A percentile compares a stretch with the other conserved stretches of the same genome.
These are phyloP conservation scores for Potamarius usumacintae DNA, from an alignment of 2,113 vertebrate species.

Conservation along the genomic window DNA sequence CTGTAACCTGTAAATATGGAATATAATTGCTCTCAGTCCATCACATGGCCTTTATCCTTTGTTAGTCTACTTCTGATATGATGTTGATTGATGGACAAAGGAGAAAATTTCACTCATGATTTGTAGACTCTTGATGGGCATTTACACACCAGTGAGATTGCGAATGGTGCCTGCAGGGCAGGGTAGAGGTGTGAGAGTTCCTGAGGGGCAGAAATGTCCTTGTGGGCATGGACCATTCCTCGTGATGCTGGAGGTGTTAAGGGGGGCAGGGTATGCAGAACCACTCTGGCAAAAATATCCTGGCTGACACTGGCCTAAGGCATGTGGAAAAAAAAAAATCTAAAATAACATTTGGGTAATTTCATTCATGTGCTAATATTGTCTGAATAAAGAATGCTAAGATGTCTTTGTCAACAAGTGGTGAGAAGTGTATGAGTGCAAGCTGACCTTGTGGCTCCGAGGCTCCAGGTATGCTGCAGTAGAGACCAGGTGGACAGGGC, in stretches of 20 bases:
- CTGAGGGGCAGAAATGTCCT: slow-evolving; percentile 84
- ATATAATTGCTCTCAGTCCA: background rate
- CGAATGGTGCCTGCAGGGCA: slow-evolving; percentile 83
- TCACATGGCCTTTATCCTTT: background rate
- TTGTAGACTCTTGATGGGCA: background rate
- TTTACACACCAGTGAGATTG: slow-evolving; percentile 74
- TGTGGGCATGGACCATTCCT: slow-evolving; percentile 80
- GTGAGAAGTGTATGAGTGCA: background rate
- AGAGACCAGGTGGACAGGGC: slow-evolving; percentile 80
- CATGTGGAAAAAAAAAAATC: slow-evolving; percentile 18
- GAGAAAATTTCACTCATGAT: background rate
- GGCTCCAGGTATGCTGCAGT: slow-evolving; percentile 78
- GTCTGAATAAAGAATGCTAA: background rate
- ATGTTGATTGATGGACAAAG: background rate
- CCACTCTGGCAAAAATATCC: slow-evolving; percentile 86
- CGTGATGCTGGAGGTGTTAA: slow-evolving; percentile 56
- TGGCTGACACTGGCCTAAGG: slow-evolving; percentile 77
- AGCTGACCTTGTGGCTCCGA: slow-evolving; percentile 78
- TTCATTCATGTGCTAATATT: background rate
- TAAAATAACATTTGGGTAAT: background rate
- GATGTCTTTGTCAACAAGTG: background rate
- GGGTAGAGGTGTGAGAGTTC: slow-evolving; percentile 73
- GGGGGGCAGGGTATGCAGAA: slow-evolving; percentile 72
- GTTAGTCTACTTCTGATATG: background rate
- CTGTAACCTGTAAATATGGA: background rate